Evolutionary conservation across 2,797 vertebrate genomes (phyloP).

Genomic region (Holocentrus rufus): DNA sequence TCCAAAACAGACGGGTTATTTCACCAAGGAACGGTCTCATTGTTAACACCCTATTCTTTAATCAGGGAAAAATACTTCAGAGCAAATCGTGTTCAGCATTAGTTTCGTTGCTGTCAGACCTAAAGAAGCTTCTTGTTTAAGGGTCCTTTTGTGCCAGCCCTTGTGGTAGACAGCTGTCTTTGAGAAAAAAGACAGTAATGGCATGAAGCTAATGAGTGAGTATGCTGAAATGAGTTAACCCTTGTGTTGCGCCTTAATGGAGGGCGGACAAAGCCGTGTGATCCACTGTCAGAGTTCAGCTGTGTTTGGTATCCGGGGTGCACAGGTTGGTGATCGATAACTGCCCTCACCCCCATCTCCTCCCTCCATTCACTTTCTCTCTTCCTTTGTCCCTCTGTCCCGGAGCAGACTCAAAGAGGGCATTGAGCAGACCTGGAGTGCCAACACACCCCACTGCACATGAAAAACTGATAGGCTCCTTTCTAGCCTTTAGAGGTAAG

Average conservation of each 20-base stretch:
- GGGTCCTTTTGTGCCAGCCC: not conserved
- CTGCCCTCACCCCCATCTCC: conserved; percentile 67
- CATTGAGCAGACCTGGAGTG: conserved; percentile 72
- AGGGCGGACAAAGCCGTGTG: conserved; percentile 45
- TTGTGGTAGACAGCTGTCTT: conserved; percentile 1
- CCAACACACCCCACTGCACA: conserved; percentile 79
- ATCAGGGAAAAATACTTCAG: not conserved
- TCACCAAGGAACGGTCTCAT: not conserved
- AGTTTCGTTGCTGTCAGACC: not conserved
- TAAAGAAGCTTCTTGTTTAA: not conserved
- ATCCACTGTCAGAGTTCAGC: conserved; percentile 62
- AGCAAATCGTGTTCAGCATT: not conserved
- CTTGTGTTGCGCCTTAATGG: conserved; percentile 21
- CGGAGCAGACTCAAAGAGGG: conserved; percentile 72
- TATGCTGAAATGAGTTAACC: conserved; percentile 42
- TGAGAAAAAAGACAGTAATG: not conserved
- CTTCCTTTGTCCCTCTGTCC: conserved; percentile 58
- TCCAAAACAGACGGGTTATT: not conserved
- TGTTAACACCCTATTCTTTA: not conserved
- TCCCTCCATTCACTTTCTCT: conserved; percentile 66
- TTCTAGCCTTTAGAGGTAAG: conserved; percentile 65
- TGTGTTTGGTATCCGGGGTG: conserved; percentile 57
- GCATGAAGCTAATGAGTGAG: conserved; percentile 34
- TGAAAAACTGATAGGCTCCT: conserved; percentile 68
- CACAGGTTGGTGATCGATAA: conserved; percentile 78